phyloP scores from a whole-genome alignment of 2,113 vertebrate species.

The Hemicordylus capensis region DNA sequence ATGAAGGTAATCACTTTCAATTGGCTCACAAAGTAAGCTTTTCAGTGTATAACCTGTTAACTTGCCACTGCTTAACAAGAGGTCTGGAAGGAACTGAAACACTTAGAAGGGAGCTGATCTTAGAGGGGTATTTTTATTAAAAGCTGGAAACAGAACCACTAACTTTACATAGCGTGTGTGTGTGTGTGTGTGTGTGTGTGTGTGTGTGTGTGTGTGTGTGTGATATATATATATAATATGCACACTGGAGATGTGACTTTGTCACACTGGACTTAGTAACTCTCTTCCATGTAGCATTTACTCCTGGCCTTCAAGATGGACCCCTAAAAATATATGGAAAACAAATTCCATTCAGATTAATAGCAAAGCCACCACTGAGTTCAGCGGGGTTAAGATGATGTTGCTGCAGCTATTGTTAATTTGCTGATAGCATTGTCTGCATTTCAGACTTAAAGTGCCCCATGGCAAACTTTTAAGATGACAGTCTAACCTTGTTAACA shows the following conservation, averaged over 20 bases:
- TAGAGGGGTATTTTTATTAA: not conserved
- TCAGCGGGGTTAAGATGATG: not conserved
- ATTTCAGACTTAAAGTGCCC: not conserved
- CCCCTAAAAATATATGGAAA: not conserved
- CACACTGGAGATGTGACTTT: not conserved
- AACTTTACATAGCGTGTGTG: not conserved
- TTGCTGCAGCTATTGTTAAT: not conserved
- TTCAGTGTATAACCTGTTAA: constrained; percentile 32
- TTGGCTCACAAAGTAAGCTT: constrained; percentile 43
- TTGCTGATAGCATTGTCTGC: not conserved
- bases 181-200: not conserved
- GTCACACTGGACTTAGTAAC: not conserved
- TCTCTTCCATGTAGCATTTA: constrained; percentile 4
- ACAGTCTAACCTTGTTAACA: constrained; percentile 61
- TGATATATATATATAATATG: not conserved
- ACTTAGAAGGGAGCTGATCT: not conserved
- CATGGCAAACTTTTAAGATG: constrained; percentile 11
- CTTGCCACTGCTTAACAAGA: not conserved
- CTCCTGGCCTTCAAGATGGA: not conserved
- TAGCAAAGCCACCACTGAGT: not conserved
- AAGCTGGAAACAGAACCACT: not conserved
- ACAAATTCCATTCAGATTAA: not conserved
- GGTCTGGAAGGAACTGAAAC: not conserved
- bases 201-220: not conserved
- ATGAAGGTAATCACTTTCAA: constrained; percentile 23